Conservation (phyloP, 1,140 invertebrate species). For the Vollenhovia emeryi region DNA sequence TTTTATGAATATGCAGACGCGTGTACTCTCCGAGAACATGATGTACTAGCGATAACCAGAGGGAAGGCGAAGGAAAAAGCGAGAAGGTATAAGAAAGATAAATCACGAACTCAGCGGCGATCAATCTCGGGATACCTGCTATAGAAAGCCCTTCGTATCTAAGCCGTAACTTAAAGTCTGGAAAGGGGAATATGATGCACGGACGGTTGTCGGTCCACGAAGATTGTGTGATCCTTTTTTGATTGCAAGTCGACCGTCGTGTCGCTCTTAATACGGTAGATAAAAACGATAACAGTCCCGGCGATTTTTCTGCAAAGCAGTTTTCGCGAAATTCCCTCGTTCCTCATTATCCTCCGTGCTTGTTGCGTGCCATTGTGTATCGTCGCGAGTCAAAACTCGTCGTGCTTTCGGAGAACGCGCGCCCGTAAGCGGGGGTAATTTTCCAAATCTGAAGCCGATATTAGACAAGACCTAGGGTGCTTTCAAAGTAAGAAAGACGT, state of each 20-base stretch:
- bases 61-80: neutral
- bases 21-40: neutral
- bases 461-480: neutral
- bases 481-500: constrained; percentile 22
- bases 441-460: neutral
- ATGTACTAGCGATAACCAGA: constrained; percentile 12
- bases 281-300: constrained; percentile 37
- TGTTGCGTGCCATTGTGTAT: neutral
- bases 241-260: constrained; percentile 70
- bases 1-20: constrained; percentile 14
- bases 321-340: constrained; percentile 19
- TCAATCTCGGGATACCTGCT: constrained; percentile 62
- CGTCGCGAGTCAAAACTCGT: neutral
- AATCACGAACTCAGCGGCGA: constrained; percentile 69
- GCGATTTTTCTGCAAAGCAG: neutral
- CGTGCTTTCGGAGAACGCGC: neutral
- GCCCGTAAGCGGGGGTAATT: neutral
- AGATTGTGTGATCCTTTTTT: constrained; percentile 77
- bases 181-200: constrained; percentile 47
- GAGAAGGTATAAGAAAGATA: constrained; percentile 62
- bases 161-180: constrained; percentile 74
- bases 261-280: constrained; percentile 42
- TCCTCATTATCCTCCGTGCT: neutral
- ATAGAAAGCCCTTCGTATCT: constrained; percentile 57
- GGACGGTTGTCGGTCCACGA: constrained; percentile 41